phyloP scores from a whole-genome alignment of 2,888 invertebrate genomes.

The Drosophila bunnanda region DNA sequence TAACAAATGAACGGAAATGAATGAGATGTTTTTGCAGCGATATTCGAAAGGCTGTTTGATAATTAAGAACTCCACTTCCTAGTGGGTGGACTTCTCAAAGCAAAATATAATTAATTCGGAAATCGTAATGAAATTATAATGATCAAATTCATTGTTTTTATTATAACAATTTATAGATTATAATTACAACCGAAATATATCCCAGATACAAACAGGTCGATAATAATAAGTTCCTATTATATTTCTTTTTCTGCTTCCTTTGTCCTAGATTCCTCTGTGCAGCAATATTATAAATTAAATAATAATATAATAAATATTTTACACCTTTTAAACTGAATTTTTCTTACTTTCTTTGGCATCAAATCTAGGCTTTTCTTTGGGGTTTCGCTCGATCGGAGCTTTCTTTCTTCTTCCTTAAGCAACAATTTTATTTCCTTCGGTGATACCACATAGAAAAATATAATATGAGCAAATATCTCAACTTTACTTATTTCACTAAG shows the following conservation, averaged over 20 bases:
- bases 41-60: constrained; percentile 33
- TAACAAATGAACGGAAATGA: constrained; percentile 35
- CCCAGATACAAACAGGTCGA: neutral
- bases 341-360: neutral
- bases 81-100: constrained; percentile 7
- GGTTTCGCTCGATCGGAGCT: too few relatives aligned
- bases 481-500: neutral
- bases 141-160: neutral
- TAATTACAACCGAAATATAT: neutral
- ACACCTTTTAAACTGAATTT: neutral
- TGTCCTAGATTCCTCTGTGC: neutral
- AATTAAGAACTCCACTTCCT: constrained; percentile 36
- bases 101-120: neutral
- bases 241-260: neutral
- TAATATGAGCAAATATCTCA: neutral
- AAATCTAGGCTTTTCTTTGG: too few relatives aligned
- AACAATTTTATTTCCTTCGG: neutral
- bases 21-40: constrained; percentile 30
- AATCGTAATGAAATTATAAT: neutral
- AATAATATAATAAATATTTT: neutral
- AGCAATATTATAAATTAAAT: neutral
- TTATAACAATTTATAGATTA: neutral
- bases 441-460: neutral
- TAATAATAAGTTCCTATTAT: neutral
- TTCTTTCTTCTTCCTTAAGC: neutral